These are phyloP conservation scores for Eufriesea mexicana DNA, from an alignment of 1,140 invertebrate genomes.

Conservation along the genomic window DNA sequence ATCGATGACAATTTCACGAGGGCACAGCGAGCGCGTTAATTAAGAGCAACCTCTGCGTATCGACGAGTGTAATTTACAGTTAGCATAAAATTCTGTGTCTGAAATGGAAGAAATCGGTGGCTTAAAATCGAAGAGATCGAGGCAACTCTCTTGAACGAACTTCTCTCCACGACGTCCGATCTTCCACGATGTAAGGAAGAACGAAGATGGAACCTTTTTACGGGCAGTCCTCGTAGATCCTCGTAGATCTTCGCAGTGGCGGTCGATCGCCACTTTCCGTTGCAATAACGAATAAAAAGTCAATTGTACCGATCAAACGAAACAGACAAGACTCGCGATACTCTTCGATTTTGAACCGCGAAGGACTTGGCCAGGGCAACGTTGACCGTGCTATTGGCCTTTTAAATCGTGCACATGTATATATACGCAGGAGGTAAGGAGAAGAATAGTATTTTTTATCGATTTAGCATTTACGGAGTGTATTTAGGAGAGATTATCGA, in stretches of 20 bases:
- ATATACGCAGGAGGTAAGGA: constrained; percentile 49
- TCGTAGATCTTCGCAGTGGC: background rate
- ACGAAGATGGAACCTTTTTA: background rate
- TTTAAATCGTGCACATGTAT: constrained; percentile 52
- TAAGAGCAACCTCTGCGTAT: constrained; percentile 4
- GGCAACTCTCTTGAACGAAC: background rate
- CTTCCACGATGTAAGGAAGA: background rate
- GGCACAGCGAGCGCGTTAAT: constrained; percentile 34
- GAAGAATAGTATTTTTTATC: constrained; percentile 70
- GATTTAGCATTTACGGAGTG: constrained; percentile 65
- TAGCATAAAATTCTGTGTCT: background rate
- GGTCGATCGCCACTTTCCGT: background rate
- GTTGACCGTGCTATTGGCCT: constrained; percentile 28
- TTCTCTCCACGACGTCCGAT: background rate
- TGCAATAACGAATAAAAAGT: constrained; percentile 24
- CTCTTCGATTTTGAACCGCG: constrained; percentile 46
- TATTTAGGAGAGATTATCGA: constrained; percentile 58
- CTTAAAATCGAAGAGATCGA: constrained; percentile 37
- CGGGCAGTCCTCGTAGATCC: background rate
- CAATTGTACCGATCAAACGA: constrained; percentile 22
- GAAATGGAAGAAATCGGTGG: background rate
- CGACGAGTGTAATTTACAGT: constrained; percentile 16
- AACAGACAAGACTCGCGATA: background rate
- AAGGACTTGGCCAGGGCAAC: constrained; percentile 3
- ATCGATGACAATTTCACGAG: background rate